A percentile compares a stretch with the other conserved stretches of the same genome.
These are phyloP conservation scores for Toxonevra muliebris DNA, from an alignment of 2,888 invertebrate genomes.

Conservation along the genomic window DNA sequence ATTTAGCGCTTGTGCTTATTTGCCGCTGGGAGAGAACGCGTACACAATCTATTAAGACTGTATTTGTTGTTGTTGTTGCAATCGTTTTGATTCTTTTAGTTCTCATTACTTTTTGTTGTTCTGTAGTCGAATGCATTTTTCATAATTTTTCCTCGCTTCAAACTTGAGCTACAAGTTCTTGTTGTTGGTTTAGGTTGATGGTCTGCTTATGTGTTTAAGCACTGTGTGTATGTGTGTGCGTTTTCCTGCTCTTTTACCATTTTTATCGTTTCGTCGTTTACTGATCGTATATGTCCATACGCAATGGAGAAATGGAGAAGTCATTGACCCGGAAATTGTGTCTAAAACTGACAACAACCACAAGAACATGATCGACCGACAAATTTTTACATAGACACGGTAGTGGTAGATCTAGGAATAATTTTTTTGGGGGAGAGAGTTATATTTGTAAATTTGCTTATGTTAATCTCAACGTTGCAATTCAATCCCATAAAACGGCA, in stretches of 20 bases:
- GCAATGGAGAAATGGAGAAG: slow-evolving; percentile 53
- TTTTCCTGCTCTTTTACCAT: slow-evolving; percentile 21
- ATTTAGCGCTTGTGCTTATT: too few species aligned
- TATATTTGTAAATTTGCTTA: too few species aligned
- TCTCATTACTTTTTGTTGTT: not conserved
- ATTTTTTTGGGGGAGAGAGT: too few species aligned
- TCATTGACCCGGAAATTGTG: slow-evolving; percentile 66
- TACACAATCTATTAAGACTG: too few species aligned
- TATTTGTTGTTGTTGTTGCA: too few species aligned
- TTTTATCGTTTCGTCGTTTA: slow-evolving; percentile 25
- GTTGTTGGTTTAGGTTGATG: too few species aligned
- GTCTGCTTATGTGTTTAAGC: slow-evolving; percentile 35
- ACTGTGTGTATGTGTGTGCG: too few species aligned
- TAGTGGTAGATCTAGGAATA: too few species aligned
- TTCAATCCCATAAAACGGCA: too few species aligned
- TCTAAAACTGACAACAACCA: slow-evolving; percentile 54
- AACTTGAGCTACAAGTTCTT: slow-evolving; percentile 6
- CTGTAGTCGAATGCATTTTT: slow-evolving; percentile 2
- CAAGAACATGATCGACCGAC: slow-evolving; percentile 27
- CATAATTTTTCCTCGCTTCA: slow-evolving; percentile 5
- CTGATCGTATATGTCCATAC: slow-evolving; percentile 25
- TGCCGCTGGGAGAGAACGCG: too few species aligned
- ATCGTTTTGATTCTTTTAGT: slow-evolving; percentile 1
- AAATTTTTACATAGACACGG: too few species aligned
- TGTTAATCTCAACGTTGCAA: too few species aligned